Evolutionary conservation across 2,797 vertebrate genomes (phyloP), one percentile per base, ranked within the genome.

Genomic region (Notolabrus celidotus): DNA sequence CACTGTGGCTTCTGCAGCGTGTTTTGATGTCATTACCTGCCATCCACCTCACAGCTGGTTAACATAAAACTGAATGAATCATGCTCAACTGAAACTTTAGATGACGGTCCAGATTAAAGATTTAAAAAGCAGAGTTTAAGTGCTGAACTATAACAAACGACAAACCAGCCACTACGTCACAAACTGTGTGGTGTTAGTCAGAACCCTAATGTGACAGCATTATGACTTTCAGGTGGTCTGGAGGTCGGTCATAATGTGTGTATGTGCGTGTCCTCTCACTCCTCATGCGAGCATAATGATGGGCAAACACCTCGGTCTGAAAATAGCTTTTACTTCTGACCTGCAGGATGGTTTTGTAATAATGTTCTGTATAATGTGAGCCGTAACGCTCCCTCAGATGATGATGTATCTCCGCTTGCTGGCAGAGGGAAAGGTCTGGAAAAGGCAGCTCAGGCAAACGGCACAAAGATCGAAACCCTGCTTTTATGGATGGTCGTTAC

Each of bases 301-400:
- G 47, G 41, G 43, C 3, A 20, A 72, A 22, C 58, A 46, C 45
- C 53, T 6, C 16, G 10, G 4, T 49, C 57, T 81, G 67, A 74
- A 77, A 82, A 77, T 31, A 70, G 41, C 45, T 34, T 25, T 27
- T 62, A 27, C 33, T 76, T 77, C 11, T 56, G 63, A 84, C 64
- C 77, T 55, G 64, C 50, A 7, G 38, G 53, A 61, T 19, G 59
- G 29, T 29, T 64, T 56, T 1, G n/a, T 71, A 50, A 80, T 60
- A 36, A 43, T 10, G 11, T 41, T 25, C 41, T 49, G 51, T 36
- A 27, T 67, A 63, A 84, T 59, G 58, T 29, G 42, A 1, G n/a
- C 43, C 9, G 17, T 47, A 25, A 71, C 39, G 56, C 34, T 52
- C 45, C 16, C 52, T 7, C 60, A 56, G 41, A 34, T 25, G 31